phyloP scores from a whole-genome alignment of 2,797 vertebrate species.

The Hipposideros larvatus region DNA sequence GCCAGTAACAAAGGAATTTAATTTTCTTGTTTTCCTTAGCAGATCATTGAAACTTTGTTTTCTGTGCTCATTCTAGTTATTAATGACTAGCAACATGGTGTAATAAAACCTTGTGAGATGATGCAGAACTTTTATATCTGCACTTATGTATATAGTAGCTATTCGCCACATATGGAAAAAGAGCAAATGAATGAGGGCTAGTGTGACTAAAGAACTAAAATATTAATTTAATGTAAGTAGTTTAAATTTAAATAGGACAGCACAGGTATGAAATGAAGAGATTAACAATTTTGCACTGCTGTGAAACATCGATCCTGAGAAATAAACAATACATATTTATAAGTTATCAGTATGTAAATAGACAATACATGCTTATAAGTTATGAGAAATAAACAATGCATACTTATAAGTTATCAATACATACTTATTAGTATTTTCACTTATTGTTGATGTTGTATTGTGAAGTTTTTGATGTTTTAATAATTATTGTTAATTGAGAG shows the following conservation, averaged over 20 bases:
- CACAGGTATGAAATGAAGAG: background rate
- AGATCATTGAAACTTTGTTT: background rate
- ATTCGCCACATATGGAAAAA: background rate
- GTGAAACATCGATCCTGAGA: background rate
- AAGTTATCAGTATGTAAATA: background rate
- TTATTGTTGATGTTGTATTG: background rate
- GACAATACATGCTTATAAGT: too few species aligned
- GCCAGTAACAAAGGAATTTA: background rate
- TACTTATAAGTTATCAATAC: too few species aligned
- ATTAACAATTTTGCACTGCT: background rate
- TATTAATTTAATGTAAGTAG: background rate
- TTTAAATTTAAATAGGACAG: background rate
- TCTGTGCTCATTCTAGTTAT: background rate
- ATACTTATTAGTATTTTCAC: background rate
- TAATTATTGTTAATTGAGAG: constrained; percentile 48
- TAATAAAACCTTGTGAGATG: background rate
- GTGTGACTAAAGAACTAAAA: background rate
- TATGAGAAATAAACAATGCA: too few species aligned
- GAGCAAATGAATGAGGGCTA: background rate
- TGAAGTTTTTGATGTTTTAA: background rate
- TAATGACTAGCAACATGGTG: background rate
- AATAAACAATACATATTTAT: background rate
- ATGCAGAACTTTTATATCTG: background rate
- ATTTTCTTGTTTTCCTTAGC: background rate
- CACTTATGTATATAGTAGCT: background rate